These are phyloP conservation scores for Lepus americanus DNA, from an alignment of 2,113 vertebrate genomes.

Conservation along the genomic window DNA sequence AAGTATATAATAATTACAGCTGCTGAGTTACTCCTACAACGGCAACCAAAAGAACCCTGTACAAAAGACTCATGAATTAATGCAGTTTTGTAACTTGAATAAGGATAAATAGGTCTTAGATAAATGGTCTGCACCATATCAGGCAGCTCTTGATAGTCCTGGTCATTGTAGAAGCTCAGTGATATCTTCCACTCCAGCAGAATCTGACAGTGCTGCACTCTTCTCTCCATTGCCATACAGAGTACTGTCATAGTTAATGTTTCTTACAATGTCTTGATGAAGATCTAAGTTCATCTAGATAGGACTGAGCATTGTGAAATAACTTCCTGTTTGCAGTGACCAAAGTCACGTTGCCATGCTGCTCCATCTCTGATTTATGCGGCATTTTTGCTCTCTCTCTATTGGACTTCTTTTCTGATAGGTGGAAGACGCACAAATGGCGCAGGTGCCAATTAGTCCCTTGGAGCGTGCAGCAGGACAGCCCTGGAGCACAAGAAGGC, in stretches of 20 bases:
- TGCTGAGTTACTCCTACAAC: not conserved
- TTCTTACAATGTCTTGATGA: not conserved
- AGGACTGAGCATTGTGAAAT: not conserved
- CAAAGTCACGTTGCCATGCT: not conserved
- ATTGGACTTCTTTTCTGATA: constrained; percentile 72
- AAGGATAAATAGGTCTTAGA: not conserved
- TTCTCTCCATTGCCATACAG: not conserved
- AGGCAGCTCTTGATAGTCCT: not conserved
- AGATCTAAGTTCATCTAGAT: not conserved
- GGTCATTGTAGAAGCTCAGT: not conserved
- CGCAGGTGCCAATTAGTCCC: constrained; percentile 97
- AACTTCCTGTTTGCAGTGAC: not conserved
- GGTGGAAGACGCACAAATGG: constrained; percentile 99
- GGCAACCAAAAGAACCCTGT: not conserved
- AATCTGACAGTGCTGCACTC: not conserved
- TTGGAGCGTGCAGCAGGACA: constrained; percentile 93
- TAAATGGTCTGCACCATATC: not conserved
- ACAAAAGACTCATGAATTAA: not conserved
- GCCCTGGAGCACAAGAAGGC: constrained; percentile 93
- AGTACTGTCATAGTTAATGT: not conserved
- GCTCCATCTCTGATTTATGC: not conserved
- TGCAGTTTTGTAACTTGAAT: not conserved
- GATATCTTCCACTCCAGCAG: not conserved
- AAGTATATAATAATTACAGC: not conserved
- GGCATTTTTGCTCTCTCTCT: not conserved